phyloP scores from a whole-genome alignment of 1,140 invertebrate species.

The Tetraneura akinire region DNA sequence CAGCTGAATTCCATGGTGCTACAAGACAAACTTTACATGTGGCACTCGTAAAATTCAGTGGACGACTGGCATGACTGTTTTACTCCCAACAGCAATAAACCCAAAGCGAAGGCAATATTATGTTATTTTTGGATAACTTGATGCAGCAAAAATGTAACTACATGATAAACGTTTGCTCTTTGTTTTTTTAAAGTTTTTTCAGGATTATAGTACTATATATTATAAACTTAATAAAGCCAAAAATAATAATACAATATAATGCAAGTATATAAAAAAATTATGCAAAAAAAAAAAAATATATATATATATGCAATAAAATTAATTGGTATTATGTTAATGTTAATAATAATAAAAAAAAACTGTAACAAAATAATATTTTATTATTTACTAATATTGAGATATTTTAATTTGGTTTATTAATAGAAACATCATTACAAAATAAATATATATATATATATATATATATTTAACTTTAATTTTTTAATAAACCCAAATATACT shows the following conservation, averaged over 20 bases:
- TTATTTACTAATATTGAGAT: background rate
- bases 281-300: constrained; percentile 13
- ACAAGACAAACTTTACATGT: constrained; percentile 42
- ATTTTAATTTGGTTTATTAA: background rate
- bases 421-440: background rate
- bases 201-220: constrained; percentile 10
- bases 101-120: constrained; percentile 22
- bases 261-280: constrained; percentile 29
- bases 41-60: constrained; percentile 51
- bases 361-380: constrained; percentile 42
- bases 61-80: constrained; percentile 32
- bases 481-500: background rate
- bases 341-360: constrained; percentile 48
- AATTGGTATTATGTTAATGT: constrained; percentile 16
- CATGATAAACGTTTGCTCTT: constrained; percentile 8
- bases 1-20: constrained; percentile 51
- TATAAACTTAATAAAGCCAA: constrained; percentile 33
- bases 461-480: background rate
- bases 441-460: too few species aligned
- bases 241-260: constrained; percentile 36
- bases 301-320: too few species aligned
- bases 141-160: constrained; percentile 17
- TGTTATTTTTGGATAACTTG: background rate
- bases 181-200: background rate
- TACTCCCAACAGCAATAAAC: constrained; percentile 34